Base-by-base conservation (phyloP, 92 coral and sea anemone genomes). In the Palythoa caribaeorum region DNA sequence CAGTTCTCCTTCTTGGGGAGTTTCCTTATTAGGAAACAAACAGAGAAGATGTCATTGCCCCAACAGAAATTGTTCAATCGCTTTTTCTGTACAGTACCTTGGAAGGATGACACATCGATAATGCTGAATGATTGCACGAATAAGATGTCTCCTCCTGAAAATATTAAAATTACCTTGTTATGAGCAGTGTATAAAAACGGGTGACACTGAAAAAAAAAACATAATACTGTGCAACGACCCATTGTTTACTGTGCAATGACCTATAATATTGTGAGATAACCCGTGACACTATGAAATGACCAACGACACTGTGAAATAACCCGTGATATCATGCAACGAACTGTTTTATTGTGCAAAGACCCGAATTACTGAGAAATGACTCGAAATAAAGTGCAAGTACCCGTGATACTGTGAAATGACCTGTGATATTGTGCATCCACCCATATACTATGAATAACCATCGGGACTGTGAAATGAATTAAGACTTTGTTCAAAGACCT, bases 81-180 rank as follows among this genome's bases (percentile, higher is more conserved):
- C 8, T 16, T 40, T 5, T 15, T 14, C 44, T 11, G 50, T 44
- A 4, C 50, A 44, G 52, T 71, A 96, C 99, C 92, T 94, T 93
- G 19, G 98, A 92, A 16, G 96, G 94, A 36, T 95, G 93, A 74
- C 98, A 95, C 94, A 94, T 95, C 8, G 98, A 92, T 63, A 96
- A 89, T 14, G 94, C 95, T n/a, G 96, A 87, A 35, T 91, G 84
- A 73, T 89, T 92, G 63, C 99, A 96, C 11, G 88, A 38, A 79
- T 93, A 90, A 0, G 96, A 80, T 11, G 93, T 91, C 70, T 94
- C 98, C 80, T 94, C 98, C 98, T 94, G 66, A 10, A 16, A 72
- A 16, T 52, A 79, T 5, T 71, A 0, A 70, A 28, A 70, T 35
- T 11, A 3, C 37, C 35, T 17, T 17, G 2, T 65, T 65, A 65